Percentiles rank a stretch among this genome's conserved stretches.
phyloP scores from a whole-genome alignment of 2,113 vertebrate genomes.

The Myodes glareolus region DNA sequence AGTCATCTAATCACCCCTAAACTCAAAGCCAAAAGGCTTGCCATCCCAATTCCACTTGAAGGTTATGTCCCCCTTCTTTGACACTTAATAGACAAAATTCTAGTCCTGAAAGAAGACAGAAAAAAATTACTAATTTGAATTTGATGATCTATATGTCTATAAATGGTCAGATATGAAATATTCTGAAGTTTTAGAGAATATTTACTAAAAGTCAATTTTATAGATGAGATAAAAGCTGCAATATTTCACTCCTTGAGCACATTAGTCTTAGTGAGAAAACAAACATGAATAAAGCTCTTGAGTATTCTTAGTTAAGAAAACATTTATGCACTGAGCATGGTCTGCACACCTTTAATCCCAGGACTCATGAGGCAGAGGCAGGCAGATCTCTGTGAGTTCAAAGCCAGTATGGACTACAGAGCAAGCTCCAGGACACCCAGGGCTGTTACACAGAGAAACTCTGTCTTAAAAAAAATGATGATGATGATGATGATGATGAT shows the following conservation, averaged over 20 bases:
- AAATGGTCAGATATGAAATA: not conserved
- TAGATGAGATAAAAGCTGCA: not conserved
- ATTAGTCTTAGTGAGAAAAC: not conserved
- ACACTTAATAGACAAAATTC: not conserved
- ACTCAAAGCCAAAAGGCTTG: not conserved
- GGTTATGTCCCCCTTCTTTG: not conserved
- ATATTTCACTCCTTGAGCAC: not conserved
- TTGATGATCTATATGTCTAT: not conserved
- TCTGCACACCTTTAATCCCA: not conserved
- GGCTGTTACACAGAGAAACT: not conserved
- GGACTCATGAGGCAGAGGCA: not conserved
- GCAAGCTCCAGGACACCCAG: not conserved
- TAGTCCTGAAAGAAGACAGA: not conserved
- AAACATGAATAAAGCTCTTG: not conserved
- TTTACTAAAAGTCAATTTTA: not conserved
- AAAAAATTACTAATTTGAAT: not conserved
- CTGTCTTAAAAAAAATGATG: not conserved
- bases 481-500: too few species aligned
- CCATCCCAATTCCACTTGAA: not conserved
- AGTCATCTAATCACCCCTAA: not conserved
- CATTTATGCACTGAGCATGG: not conserved
- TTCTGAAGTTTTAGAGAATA: constrained; percentile 17
- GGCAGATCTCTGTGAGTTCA: not conserved
- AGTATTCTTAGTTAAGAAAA: not conserved
- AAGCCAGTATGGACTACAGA: not conserved